phyloP scores from a whole-genome alignment of 1,140 invertebrate genomes.

The Colletes gigas region DNA sequence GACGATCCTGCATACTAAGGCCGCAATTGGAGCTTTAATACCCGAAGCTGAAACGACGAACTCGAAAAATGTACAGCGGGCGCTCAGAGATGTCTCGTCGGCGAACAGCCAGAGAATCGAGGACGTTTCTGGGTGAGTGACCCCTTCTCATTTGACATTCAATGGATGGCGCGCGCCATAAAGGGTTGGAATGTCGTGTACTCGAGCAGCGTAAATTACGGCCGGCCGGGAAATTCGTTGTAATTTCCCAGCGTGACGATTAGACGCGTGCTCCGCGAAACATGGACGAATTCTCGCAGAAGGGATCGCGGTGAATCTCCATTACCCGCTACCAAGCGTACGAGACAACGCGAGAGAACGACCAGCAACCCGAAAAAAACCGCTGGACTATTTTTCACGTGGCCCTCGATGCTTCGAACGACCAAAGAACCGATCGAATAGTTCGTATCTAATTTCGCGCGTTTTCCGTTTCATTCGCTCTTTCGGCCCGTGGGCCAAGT shows the following conservation, averaged over 20 bases:
- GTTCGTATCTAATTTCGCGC: too few relatives aligned
- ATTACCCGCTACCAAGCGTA: slow-evolving; percentile 9
- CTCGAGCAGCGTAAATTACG: slow-evolving; percentile 54
- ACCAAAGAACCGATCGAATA: too few relatives aligned
- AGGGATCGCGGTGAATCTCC: slow-evolving; percentile 27
- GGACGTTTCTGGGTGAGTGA: slow-evolving; percentile 28
- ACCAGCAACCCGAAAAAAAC: neutral
- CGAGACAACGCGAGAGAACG: slow-evolving; percentile 4
- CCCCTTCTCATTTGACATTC: slow-evolving; percentile 43
- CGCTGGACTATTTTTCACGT: too few relatives aligned
- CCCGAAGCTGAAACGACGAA: too few relatives aligned
- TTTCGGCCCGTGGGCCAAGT: too few relatives aligned
- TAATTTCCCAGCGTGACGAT: slow-evolving; percentile 59
- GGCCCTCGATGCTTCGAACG: too few relatives aligned
- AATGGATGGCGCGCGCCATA: slow-evolving; percentile 45
- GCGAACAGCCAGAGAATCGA: neutral
- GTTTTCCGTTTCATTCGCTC: too few relatives aligned
- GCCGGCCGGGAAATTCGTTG: slow-evolving; percentile 48
- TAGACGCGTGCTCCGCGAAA: slow-evolving; percentile 48
- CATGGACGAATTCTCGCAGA: slow-evolving; percentile 41
- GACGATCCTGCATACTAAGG: too few relatives aligned
- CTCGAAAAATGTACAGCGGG: too few relatives aligned
- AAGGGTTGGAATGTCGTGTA: slow-evolving; percentile 54
- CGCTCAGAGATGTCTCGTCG: neutral
- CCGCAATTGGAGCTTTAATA: too few relatives aligned